These are phyloP conservation scores for Drosophila subpulchrella DNA, from an alignment of 1,140 invertebrate genomes.

Conservation along the genomic window DNA sequence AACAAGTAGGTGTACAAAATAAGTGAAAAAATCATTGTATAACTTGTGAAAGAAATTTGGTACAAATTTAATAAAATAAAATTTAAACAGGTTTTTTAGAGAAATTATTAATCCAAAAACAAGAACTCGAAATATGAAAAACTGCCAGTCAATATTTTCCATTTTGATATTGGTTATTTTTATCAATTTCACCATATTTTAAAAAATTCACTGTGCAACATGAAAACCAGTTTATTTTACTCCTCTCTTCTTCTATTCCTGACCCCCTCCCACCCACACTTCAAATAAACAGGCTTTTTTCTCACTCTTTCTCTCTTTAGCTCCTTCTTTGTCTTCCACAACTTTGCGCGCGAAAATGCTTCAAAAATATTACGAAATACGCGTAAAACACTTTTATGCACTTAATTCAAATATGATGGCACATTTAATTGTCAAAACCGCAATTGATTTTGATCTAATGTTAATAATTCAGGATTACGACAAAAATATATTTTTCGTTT, in stretches of 20 bases:
- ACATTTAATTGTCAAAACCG: constrained; percentile 9
- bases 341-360: constrained; percentile 47
- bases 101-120: too few species aligned
- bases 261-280: constrained; percentile 8
- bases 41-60: too few species aligned
- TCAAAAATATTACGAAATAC: constrained; percentile 37
- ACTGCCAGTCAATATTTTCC: not conserved
- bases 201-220: constrained; percentile 26
- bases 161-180: constrained; percentile 21
- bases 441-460: constrained; percentile 4
- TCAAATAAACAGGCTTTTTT: constrained; percentile 52
- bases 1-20: too few species aligned
- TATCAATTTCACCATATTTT: constrained; percentile 65
- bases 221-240: constrained; percentile 47
- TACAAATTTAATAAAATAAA: too few species aligned
- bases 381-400: constrained; percentile 19
- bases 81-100: too few species aligned
- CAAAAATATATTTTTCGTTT: not conserved
- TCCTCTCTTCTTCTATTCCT: not conserved
- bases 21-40: too few species aligned
- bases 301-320: constrained; percentile 1
- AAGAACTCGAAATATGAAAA: not conserved
- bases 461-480: not conserved
- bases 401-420: constrained; percentile 28
- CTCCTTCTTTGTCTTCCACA: constrained; percentile 8